A percentile compares a stretch with the other conserved stretches of the same genome.
These are phyloP conservation scores for Tenebrio molitor DNA, from an alignment of 1,140 invertebrate species.

Conservation along the genomic window DNA sequence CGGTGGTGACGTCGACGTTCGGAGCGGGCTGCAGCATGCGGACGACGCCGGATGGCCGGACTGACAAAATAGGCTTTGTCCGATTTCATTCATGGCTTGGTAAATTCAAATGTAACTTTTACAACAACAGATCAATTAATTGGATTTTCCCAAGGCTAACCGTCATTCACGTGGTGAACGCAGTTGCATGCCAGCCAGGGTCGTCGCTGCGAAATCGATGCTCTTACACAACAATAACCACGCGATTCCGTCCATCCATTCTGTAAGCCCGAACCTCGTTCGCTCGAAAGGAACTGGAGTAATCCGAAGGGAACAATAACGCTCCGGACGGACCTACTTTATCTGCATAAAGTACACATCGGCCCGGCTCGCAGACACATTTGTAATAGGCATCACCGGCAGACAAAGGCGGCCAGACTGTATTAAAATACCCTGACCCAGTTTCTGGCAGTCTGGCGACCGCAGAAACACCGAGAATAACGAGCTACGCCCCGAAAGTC, in stretches of 20 bases:
- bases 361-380: slow-evolving; percentile 14
- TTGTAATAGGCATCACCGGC: slow-evolving; percentile 31
- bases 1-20: too few relatives aligned
- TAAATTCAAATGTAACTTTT: slow-evolving; percentile 38
- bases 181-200: slow-evolving; percentile 35
- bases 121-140: slow-evolving; percentile 43
- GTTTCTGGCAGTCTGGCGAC: slow-evolving; percentile 43
- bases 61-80: slow-evolving; percentile 20
- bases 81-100: slow-evolving; percentile 27
- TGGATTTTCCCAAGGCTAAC: slow-evolving; percentile 40
- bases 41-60: too few relatives aligned
- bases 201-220: slow-evolving; percentile 17
- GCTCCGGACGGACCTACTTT: too few relatives aligned
- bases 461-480: slow-evolving; percentile 40
- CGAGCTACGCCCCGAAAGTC: slow-evolving; percentile 44
- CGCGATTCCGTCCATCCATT: not conserved
- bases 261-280: not conserved
- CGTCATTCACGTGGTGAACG: slow-evolving; percentile 38
- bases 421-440: slow-evolving; percentile 52
- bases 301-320: not conserved
- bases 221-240: slow-evolving; percentile 1
- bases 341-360: not conserved
- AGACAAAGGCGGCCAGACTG: slow-evolving; percentile 47
- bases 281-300: too few relatives aligned
- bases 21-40: too few relatives aligned